Evolutionary conservation across 2,113 vertebrate species (phyloP).

Genomic region (Upupa epops): DNA sequence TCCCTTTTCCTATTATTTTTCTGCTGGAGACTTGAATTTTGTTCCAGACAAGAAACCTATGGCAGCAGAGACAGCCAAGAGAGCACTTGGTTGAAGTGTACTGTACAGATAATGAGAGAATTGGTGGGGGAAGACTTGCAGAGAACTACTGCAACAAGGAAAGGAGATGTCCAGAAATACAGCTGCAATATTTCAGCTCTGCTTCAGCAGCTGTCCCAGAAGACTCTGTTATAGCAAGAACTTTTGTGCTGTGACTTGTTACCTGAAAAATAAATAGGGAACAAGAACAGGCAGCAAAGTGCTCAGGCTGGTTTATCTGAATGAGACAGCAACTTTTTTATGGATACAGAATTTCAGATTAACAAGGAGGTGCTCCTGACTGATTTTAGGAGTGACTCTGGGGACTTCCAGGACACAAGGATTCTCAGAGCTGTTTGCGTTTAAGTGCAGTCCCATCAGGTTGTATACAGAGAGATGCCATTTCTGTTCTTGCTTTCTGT

Average conservation of each 20-base stretch:
- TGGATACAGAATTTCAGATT: background rate
- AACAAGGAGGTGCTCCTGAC: background rate
- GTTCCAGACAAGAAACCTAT: background rate
- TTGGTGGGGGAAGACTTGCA: background rate
- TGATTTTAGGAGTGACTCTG: background rate
- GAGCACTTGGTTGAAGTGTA: background rate
- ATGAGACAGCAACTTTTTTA: background rate
- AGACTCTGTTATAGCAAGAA: background rate
- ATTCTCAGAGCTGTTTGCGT: background rate
- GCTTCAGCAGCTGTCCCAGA: background rate
- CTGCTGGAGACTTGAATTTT: background rate
- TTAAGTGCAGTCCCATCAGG: background rate
- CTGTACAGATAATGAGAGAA: background rate
- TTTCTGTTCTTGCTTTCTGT: background rate
- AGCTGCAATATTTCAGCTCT: background rate
- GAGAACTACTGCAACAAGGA: background rate
- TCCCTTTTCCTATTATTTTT: background rate
- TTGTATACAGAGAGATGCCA: background rate
- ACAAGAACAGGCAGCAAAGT: background rate
- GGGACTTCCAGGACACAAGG: background rate
- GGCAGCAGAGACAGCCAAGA: background rate
- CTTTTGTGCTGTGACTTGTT: background rate
- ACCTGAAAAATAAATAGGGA: constrained; percentile 38
- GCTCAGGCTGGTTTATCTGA: background rate
- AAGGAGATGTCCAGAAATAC: background rate